Base-by-base conservation (phyloP, 2,888 invertebrate genomes). In the Masnerella sp. region DNA sequence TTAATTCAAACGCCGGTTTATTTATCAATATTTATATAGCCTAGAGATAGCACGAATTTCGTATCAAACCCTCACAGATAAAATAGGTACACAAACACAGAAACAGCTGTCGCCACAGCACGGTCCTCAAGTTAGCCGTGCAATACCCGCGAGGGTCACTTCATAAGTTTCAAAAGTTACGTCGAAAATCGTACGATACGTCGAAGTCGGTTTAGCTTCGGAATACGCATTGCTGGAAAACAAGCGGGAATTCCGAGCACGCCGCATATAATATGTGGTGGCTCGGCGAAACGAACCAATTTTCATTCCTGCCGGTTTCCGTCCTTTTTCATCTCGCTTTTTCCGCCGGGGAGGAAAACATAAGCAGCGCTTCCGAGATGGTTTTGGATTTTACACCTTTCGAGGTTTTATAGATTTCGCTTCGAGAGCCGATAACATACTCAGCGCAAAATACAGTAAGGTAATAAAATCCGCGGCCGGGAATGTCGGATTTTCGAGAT, bases 221-320 rank as follows among this genome's bases (percentile, higher is more conserved):
- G 67, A 56, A 62, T 62, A 73, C 61, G 54, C 67, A 51, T 54
- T 56, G 61, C 67, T 49, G 56, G 73, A 67, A 70, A 73, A 73
- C 52, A 65, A 56, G 56, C 49, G 17, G 67, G 73, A 73, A 73
- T 73, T 67, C 73, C 43, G 42, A 36, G 72, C 72, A 67, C 72
- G 72, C 67, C 54, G 67, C 61, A 25, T 59, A 36, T 72, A 67
- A 67, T 71, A 65, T 71, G 71, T 14, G 51, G 45, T 42, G 38
- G 58, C 49, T 28, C 20, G 28, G 52, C 32, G 34, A 51, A 65
- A 65, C 58, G 58, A 71, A 64, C 71, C 71, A 71, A 71, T 71
- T 71, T 71, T 64, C 71, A 71, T 64, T 64, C 71, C 45, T 51
- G 32, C 58, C 40, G 42, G 49, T 70, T 62, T 56, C 49, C 40